These are phyloP conservation scores for Galago senegalensis DNA, from an alignment of 2,797 vertebrate species.

Conservation along the genomic window DNA sequence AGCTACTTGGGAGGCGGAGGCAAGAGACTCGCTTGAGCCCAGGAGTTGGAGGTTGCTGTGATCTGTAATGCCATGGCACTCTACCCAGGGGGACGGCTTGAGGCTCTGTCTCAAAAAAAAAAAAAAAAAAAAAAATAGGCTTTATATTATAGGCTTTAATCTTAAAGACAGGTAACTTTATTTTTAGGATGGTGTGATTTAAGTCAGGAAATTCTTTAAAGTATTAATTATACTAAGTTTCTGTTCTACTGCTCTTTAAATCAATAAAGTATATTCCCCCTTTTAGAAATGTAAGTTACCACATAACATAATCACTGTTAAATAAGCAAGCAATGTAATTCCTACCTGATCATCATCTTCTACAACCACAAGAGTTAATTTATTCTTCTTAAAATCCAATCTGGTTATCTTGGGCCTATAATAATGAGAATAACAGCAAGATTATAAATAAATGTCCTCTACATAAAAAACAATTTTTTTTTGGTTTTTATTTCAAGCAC, in stretches of 20 bases:
- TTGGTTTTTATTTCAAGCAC: conserved; percentile 3
- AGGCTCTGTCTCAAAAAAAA: no score
- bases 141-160: conserved; percentile 36
- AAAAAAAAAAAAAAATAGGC: no score
- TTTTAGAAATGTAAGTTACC: conserved; percentile 18
- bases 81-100: no score
- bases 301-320: neutral
- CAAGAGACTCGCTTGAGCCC: no score
- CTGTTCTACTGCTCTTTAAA: neutral
- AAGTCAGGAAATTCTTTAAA: neutral
- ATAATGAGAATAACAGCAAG: conserved; percentile 60
- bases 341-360: conserved; percentile 98
- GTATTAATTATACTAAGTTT: neutral
- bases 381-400: conserved; percentile 98
- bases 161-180: neutral
- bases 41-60: no score
- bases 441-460: conserved; percentile 42
- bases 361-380: conserved; percentile 97
- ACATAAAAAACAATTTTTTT: conserved; percentile 12
- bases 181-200: neutral
- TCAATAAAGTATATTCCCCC: neutral
- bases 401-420: conserved; percentile 99
- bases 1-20: no score
- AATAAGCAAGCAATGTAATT: conserved; percentile 46
- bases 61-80: no score